Evolutionary conservation across 2,888 invertebrate species (phyloP).

Genomic region (Ephialtes manifestator): DNA sequence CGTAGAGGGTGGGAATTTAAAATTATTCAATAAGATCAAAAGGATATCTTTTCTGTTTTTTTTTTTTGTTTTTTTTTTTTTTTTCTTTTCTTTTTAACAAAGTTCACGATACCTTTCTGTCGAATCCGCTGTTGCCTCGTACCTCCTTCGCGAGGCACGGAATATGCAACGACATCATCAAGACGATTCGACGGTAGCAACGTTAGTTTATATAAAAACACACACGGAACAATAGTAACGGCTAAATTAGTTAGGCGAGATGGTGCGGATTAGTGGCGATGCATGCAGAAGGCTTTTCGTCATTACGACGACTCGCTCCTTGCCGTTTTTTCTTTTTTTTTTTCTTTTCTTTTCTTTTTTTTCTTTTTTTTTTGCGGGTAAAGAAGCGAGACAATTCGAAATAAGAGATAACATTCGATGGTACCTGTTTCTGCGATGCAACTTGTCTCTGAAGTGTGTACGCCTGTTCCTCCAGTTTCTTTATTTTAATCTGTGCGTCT

Average conservation of each 20-base stretch:
- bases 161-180: constrained; percentile 66
- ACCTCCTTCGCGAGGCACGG: constrained; percentile 68
- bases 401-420: constrained; percentile 64
- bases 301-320: constrained; percentile 25
- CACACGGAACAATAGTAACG: constrained; percentile 63
- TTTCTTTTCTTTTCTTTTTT: neutral
- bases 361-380: neutral
- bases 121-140: constrained; percentile 69
- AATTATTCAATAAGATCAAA: constrained; percentile 9
- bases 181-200: constrained; percentile 68
- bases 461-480: constrained; percentile 97
- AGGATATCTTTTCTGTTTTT: constrained; percentile 8
- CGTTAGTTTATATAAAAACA: constrained; percentile 69
- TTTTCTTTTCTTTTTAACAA: constrained; percentile 58
- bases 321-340: neutral
- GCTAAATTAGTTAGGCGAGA: constrained; percentile 70
- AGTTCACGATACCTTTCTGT: constrained; percentile 69
- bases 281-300: constrained; percentile 73
- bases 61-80: constrained; percentile 19
- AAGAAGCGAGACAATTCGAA: constrained; percentile 7
- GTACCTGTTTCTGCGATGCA: constrained; percentile 93
- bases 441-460: constrained; percentile 97
- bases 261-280: constrained; percentile 78
- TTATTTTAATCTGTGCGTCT: constrained; percentile 97
- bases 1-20: neutral